Evolutionary conservation across 2,113 vertebrate genomes (phyloP).

Genomic region (Pituophis catenifer): DNA sequence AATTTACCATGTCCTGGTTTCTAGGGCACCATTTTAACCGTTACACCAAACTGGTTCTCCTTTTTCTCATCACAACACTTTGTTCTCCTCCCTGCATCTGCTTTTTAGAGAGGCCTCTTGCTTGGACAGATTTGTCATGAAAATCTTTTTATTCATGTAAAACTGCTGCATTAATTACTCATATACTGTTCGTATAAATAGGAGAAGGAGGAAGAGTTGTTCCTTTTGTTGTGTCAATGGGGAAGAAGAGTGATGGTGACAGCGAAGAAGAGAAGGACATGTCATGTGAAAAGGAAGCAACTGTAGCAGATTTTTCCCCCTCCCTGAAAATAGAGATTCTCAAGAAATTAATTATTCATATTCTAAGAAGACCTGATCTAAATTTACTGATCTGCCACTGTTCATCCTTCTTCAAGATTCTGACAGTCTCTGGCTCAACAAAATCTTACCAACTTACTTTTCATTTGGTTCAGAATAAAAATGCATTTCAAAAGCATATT

Average conservation of each 20-base stretch:
- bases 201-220: not conserved
- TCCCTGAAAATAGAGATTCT: not conserved
- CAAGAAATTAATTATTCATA: not conserved
- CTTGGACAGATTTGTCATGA: not conserved
- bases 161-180: not conserved
- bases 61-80: not conserved
- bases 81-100: not conserved
- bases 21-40: not conserved
- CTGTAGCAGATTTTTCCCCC: not conserved
- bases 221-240: not conserved
- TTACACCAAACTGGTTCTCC: not conserved
- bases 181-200: not conserved
- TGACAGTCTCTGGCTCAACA: not conserved
- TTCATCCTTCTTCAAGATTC: not conserved
- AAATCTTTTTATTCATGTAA: not conserved
- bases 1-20: not conserved
- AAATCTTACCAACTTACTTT: not conserved
- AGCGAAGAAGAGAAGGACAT: not conserved
- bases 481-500: not conserved
- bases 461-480: not conserved
- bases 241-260: not conserved
- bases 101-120: not conserved
- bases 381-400: not conserved
- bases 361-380: not conserved
- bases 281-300: not conserved